These are phyloP conservation scores for Atherinomorus stipes DNA, from an alignment of 2,113 vertebrate species.

Conservation along the genomic window DNA sequence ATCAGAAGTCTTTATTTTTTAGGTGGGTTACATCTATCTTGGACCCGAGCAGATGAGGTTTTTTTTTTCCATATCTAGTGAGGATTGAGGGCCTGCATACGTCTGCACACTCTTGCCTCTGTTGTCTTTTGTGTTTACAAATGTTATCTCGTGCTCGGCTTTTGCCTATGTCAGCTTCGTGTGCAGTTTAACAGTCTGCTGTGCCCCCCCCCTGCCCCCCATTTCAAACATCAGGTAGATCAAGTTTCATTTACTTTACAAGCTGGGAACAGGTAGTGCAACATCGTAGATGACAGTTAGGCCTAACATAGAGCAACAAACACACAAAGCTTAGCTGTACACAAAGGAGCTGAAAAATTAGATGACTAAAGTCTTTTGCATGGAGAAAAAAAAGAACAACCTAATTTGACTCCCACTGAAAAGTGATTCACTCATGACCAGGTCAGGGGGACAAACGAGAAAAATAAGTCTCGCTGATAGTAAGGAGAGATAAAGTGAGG, in stretches of 20 bases:
- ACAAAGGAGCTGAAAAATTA: slow-evolving; percentile 8
- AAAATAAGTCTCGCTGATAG: slow-evolving; percentile 3
- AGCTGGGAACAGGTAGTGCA: slow-evolving; percentile 65
- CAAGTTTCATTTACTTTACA: slow-evolving; percentile 54
- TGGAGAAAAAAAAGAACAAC: too few species aligned
- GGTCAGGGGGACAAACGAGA: slow-evolving; percentile 47
- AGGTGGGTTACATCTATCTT: not conserved
- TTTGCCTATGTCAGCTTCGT: not conserved
- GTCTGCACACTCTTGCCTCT: not conserved
- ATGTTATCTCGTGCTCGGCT: slow-evolving; percentile 17
- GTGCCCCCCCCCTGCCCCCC: not conserved
- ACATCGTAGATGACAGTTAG: slow-evolving; percentile 45
- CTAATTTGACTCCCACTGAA: slow-evolving; percentile 16
- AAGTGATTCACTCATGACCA: slow-evolving; percentile 9
- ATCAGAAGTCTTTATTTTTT: too few species aligned
- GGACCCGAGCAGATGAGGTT: not conserved
- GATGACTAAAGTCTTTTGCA: not conserved
- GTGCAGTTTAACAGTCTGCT: slow-evolving; percentile 41
- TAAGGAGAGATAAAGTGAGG: not conserved
- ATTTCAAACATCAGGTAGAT: slow-evolving; percentile 44
- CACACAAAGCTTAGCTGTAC: slow-evolving; percentile 5
- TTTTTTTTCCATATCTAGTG: not conserved
- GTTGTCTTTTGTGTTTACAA: slow-evolving; percentile 30
- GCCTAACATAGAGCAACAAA: slow-evolving; percentile 1
- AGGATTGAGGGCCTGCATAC: not conserved